Percentiles rank a stretch among this genome's conserved stretches.
Evolutionary conservation across 2,888 invertebrate species (phyloP).

Genomic region (Aleiodes testaceus): DNA sequence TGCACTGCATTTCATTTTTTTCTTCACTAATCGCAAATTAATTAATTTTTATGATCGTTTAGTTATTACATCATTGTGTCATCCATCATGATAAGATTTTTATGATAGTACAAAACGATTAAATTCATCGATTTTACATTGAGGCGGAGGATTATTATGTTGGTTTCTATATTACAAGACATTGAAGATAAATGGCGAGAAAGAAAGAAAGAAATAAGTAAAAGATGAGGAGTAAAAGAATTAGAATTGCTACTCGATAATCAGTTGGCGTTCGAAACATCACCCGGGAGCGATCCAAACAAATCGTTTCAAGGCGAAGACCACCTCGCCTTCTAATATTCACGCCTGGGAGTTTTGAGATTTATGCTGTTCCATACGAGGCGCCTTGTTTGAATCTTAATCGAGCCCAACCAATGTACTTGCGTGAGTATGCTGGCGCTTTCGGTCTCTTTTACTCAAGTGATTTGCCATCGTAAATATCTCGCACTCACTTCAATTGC

Average conservation of each 20-base stretch:
- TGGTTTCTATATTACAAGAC: neutral
- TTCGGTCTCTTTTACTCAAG: neutral
- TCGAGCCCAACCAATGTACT: slow-evolving; percentile 35
- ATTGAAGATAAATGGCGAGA: neutral
- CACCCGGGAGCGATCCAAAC: slow-evolving; percentile 36
- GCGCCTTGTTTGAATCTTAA: slow-evolving; percentile 52
- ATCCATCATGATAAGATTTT: too few species aligned
- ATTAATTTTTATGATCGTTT: too few species aligned
- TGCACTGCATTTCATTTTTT: too few species aligned
- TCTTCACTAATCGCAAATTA: too few species aligned
- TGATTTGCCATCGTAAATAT: slow-evolving; percentile 29
- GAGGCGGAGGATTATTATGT: too few species aligned
- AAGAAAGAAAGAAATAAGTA: slow-evolving; percentile 5
- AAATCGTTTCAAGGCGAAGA: slow-evolving; percentile 46
- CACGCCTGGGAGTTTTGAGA: slow-evolving; percentile 47
- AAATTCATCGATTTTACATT: too few species aligned
- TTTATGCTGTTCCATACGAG: slow-evolving; percentile 47
- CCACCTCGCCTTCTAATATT: slow-evolving; percentile 48
- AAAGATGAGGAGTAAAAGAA: slow-evolving; percentile 8
- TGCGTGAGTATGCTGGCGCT: neutral
- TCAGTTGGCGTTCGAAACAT: slow-evolving; percentile 27
- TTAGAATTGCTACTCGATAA: slow-evolving; percentile 32
- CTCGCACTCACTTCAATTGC: slow-evolving; percentile 15
- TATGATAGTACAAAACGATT: too few species aligned
- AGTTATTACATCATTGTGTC: too few species aligned